A percentile compares a stretch with the other conserved stretches of the same genome.
These are phyloP conservation scores for Macrobrachium rosenbergii DNA, from an alignment of 1,140 invertebrate species.

Conservation along the genomic window DNA sequence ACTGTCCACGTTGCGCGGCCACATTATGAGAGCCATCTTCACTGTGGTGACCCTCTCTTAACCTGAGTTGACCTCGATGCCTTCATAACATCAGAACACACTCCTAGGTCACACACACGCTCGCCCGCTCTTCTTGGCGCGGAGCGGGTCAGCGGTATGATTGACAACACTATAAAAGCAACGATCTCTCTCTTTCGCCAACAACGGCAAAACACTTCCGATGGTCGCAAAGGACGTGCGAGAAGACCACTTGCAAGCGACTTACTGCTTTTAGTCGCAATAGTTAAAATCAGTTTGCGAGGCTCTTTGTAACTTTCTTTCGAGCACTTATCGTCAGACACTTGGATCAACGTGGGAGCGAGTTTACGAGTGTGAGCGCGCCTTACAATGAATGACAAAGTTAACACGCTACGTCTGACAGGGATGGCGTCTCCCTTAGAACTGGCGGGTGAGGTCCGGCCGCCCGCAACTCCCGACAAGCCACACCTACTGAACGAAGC, in stretches of 20 bases:
- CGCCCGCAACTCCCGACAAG: constrained; percentile 37
- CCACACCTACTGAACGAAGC: constrained; percentile 25
- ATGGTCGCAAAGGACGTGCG: no score
- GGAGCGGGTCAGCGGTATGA: background rate
- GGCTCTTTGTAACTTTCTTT: no score
- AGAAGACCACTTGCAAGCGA: no score
- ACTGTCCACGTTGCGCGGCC: constrained; percentile 58
- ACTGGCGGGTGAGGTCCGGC: constrained; percentile 35
- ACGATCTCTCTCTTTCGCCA: background rate
- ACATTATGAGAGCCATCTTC: constrained; percentile 60
- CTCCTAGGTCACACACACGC: constrained; percentile 1
- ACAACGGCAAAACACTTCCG: no score
- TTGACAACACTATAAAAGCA: background rate
- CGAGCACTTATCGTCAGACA: no score
- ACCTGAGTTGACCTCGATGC: constrained; percentile 28
- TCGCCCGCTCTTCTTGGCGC: background rate
- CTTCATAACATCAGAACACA: constrained; percentile 55
- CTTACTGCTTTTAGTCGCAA: no score
- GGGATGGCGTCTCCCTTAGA: constrained; percentile 45
- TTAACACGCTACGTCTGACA: constrained; percentile 38
- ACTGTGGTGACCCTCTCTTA: constrained; percentile 20
- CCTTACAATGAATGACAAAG: background rate
- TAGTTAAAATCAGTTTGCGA: no score
- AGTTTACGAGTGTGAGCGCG: constrained; percentile 15
- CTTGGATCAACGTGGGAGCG: constrained; percentile 15